Conservation (phyloP, 1,140 invertebrate species). For the Brachionus asplanchnoidis region DNA sequence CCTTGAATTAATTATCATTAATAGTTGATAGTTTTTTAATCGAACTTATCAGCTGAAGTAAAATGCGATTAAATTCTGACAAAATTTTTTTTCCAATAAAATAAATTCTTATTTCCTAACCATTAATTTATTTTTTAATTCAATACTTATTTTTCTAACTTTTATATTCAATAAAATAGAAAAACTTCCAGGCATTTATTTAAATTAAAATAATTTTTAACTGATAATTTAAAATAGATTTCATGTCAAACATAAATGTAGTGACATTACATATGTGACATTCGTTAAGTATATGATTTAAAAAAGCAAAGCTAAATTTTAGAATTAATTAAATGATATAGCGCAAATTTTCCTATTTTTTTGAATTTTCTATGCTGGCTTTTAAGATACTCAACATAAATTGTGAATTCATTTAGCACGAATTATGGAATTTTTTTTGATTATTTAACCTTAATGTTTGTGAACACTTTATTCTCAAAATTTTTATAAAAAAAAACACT, state of each 20-base stretch:
- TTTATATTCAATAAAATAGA: background rate
- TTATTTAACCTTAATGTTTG: too few species aligned
- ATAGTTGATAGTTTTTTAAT: background rate
- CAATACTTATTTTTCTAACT: too few species aligned
- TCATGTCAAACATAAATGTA: background rate
- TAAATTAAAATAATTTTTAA: background rate
- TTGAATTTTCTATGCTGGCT: background rate
- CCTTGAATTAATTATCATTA: background rate
- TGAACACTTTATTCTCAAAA: background rate
- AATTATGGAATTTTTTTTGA: too few species aligned
- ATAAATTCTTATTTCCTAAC: too few species aligned
- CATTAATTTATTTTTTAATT: too few species aligned
- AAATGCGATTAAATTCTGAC: too few species aligned
- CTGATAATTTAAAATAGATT: background rate
- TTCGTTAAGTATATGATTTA: background rate
- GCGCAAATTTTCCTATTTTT: background rate
- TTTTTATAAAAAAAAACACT: background rate
- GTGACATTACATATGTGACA: background rate
- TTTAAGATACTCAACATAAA: background rate
- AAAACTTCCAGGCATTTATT: background rate
- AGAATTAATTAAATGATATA: background rate
- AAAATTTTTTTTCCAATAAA: too few species aligned
- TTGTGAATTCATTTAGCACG: too few species aligned
- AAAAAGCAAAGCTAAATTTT: too few species aligned
- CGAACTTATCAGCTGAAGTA: too few species aligned